Evolutionary conservation across 2,888 invertebrate species (phyloP), one percentile per base, ranked within the genome.

Genomic region (Rotaria socialis): DNA sequence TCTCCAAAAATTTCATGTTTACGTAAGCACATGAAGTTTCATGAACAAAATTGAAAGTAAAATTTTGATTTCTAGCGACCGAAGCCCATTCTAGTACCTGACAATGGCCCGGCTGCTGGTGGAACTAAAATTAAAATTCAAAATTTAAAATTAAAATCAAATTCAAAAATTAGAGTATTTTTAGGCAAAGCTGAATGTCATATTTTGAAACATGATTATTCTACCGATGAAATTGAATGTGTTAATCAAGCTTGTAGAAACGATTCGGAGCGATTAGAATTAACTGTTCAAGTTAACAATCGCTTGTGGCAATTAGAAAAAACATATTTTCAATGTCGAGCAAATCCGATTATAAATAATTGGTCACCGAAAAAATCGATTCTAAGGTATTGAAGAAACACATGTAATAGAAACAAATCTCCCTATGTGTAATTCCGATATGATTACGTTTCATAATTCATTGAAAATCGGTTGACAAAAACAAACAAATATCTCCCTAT

Each of bases 251-350:
- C 80, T 47, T 80, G 80, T 47, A 1, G 3, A 0, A 80, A 80
- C 35, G 67, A 67, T 67, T 14, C 5, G 6, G 47, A 80, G n/a
- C 22, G n/a, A n/a, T n/a, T 80, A n/a, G 24, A n/a, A 24, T 80
- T 80, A 14, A 47, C 0, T n/a, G 47, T 80, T 80, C n/a, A 47
- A n/a, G 47, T 80, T 24, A 80, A 80, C 11, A 47, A 47, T 47
- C 80, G 47, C 11, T 7, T 0, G 14, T 80, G 47, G 43, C 47
- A 80, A 47, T 47, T 80, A 80, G 47, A 80, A 80, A 47, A 80
- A n/a, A 80, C 80, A 47, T 80, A 8, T 24, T 80, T 80, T 80
- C 43, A 43, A 80, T 80, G 80, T 47, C 47, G 47, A 41, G 80
- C 43, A 14, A 47, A 80, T 80, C 47, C 80, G 8, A 43, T 80